Evolutionary conservation across 2,797 vertebrate species (phyloP), one percentile per base, ranked within the genome.

Genomic region (Hephaestus fuliginosus): DNA sequence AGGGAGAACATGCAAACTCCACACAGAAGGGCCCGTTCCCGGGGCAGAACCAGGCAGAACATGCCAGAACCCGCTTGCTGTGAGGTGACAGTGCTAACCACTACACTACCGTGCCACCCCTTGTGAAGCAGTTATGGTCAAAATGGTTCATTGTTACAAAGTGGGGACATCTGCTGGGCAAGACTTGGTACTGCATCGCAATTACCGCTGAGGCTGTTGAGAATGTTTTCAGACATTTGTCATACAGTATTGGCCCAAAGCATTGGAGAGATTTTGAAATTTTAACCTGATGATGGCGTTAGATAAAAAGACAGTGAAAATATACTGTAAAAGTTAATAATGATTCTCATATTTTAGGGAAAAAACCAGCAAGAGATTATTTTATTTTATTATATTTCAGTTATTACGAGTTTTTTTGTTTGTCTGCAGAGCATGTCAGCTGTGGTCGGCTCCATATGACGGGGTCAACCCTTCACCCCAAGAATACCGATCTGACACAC

Each of bases 391-490:
- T 14, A 68, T 3, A 55, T 44, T 56, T 46, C 22, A 43, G 22
- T 12, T 55, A 12, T 74, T 64, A 65, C 57, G n/a, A 4, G 7
- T 39, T 66, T 25, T 17, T 4, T 55, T 25, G 25, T 46, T 57
- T 39, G 7, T 51, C 57, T 56, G 28, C 90, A 95, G 95, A 73
- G 97, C 97, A 1, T 99, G 98, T 84, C 91, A 55, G 0, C 93
- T 95, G 56, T 99, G 98, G 98, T 99, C 98, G 0, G 96, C 97
- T 4, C 95, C 95, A 1, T 99, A 99, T 0, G 97, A 99, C 0
- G 98, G 98, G 3, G 88, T 95, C 43, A 90, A 93, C 22, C 98
- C 98, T 0, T 89, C 94, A 13, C 95, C 96, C 0, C 92, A 94
- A 4, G 92, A 91, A 2, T 93, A 94, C 75, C 87, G 82, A 33